Conservation (phyloP, 2,888 invertebrate species). For the Scrobipalpa costella region DNA sequence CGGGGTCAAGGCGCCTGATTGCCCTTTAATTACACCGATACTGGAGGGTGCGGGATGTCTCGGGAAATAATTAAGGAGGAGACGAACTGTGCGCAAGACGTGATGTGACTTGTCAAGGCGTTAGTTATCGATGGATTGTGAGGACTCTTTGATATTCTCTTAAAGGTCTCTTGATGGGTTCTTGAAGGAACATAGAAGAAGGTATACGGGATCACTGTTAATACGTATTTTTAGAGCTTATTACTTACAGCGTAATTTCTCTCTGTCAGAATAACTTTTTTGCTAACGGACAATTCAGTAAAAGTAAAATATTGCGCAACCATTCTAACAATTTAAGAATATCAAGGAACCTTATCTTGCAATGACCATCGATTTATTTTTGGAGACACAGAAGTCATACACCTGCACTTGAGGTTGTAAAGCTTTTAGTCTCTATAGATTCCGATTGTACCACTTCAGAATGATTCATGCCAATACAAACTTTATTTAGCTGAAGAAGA, state of each 20-base stretch:
- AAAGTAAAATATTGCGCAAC: background rate
- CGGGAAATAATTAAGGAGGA: constrained; percentile 16
- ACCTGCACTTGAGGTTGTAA: constrained; percentile 75
- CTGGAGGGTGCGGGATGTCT: constrained; percentile 17
- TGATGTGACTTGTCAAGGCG: constrained; percentile 15
- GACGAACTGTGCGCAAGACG: constrained; percentile 9
- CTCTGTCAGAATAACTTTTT: too few relatives aligned
- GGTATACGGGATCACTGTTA: background rate
- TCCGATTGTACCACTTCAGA: constrained; percentile 66
- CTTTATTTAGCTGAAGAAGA: constrained; percentile 24
- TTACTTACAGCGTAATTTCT: too few relatives aligned
- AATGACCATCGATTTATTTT: constrained; percentile 78
- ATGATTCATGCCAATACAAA: constrained; percentile 39
- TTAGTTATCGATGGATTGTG: constrained; percentile 10
- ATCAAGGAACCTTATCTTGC: constrained; percentile 62
- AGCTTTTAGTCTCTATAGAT: constrained; percentile 75
- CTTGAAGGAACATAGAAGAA: background rate
- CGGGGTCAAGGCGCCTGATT: constrained; percentile 38
- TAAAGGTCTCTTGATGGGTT: too few relatives aligned
- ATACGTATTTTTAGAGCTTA: too few relatives aligned
- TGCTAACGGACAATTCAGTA: background rate
- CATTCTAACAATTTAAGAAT: constrained; percentile 14
- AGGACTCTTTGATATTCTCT: too few relatives aligned
- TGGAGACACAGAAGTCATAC: constrained; percentile 75
- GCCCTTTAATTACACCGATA: constrained; percentile 34